These are phyloP conservation scores for Barnardius zonarius DNA, from an alignment of 2,113 vertebrate species.

Conservation along the genomic window DNA sequence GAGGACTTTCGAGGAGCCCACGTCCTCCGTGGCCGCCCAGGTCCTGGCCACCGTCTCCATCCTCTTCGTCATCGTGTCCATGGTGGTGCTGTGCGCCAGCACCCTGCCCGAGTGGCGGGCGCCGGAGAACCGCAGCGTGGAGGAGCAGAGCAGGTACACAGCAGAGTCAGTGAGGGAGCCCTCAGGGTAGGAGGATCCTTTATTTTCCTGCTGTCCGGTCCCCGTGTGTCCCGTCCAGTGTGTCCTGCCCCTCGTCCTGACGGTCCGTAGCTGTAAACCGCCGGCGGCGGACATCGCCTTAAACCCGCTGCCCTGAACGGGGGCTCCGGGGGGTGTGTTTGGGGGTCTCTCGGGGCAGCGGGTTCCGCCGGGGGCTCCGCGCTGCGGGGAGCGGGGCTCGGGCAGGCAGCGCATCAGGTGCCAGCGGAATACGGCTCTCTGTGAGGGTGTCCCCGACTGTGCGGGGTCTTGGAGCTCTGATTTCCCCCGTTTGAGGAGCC, in stretches of 20 bases:
- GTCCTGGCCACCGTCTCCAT: slow-evolving; percentile 92
- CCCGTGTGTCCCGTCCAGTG: slow-evolving; percentile 62
- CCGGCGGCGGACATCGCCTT: not conserved
- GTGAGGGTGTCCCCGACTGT: too few species aligned
- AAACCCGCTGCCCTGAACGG: not conserved
- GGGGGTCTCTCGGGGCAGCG: not conserved
- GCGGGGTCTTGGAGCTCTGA: not conserved
- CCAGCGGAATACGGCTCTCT: not conserved
- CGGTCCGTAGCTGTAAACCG: not conserved
- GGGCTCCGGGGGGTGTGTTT: not conserved
- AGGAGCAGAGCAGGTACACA: slow-evolving; percentile 96
- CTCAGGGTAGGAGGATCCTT: slow-evolving; percentile 82
- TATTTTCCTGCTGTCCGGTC: slow-evolving; percentile 63
- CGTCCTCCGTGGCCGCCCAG: slow-evolving; percentile 92
- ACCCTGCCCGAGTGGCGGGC: slow-evolving; percentile 96
- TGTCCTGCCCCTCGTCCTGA: slow-evolving; percentile 48
- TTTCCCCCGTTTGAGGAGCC: not conserved
- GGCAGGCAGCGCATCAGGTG: not conserved
- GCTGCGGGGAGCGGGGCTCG: not conserved
- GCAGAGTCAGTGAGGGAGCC: slow-evolving; percentile 81
- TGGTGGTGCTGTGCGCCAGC: slow-evolving; percentile 97
- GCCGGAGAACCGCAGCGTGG: slow-evolving; percentile 88
- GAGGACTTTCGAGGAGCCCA: slow-evolving; percentile 93
- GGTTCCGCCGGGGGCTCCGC: not conserved
- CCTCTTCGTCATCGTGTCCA: slow-evolving; percentile 94